Conservation (phyloP, 1,140 invertebrate species). For the Lepidurus arcticus region DNA sequence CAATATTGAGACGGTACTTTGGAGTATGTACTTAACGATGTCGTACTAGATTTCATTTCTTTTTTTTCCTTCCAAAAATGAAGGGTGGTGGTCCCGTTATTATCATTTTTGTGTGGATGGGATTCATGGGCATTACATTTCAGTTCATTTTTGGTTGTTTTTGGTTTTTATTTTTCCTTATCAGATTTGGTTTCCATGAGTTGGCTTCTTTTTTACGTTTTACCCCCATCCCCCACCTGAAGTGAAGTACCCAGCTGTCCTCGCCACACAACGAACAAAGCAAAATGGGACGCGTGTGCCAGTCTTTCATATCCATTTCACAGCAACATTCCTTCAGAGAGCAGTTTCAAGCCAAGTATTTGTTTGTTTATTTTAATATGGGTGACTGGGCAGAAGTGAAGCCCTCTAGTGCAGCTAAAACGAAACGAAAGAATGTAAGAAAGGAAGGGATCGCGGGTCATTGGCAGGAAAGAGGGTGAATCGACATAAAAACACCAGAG, state of each 20-base stretch:
- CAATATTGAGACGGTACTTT: neutral
- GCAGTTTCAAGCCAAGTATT: neutral
- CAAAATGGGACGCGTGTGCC: neutral
- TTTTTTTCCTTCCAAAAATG: neutral
- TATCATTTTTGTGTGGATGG: conserved; percentile 8
- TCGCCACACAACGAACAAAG: conserved; percentile 16
- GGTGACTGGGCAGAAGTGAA: neutral
- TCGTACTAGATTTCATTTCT: neutral
- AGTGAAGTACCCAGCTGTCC: neutral
- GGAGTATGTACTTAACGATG: conserved; percentile 4
- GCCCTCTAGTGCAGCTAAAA: neutral
- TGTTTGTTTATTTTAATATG: neutral
- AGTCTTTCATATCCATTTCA: conserved; percentile 22
- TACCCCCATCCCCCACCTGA: neutral
- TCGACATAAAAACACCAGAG: neutral
- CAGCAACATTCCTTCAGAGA: conserved; percentile 13
- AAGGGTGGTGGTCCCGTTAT: neutral
- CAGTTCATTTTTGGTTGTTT: conserved; percentile 9
- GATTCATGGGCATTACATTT: conserved; percentile 22
- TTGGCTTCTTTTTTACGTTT: conserved; percentile 7
- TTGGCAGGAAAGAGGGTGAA: neutral
- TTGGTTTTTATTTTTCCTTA: neutral
- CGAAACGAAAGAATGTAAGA: neutral
- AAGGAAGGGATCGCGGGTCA: neutral
- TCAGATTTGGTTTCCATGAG: neutral